A percentile compares a stretch with the other conserved stretches of the same genome.
phyloP scores from a whole-genome alignment of 2,888 invertebrate genomes.

The Julus scandinavius region DNA sequence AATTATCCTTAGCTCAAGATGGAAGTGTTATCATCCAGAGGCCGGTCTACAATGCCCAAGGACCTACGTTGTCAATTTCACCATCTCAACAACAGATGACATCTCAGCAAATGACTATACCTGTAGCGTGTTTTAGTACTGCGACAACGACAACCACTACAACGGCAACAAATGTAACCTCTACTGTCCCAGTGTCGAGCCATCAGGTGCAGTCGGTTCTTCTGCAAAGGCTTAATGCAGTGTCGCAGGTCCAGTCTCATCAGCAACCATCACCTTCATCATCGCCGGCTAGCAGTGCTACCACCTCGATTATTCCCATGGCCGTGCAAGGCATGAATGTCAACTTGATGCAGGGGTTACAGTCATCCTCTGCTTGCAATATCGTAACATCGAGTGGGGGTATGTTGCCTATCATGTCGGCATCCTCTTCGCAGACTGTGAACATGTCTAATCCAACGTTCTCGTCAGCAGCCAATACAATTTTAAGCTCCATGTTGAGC shows the following conservation, averaged over 20 bases:
- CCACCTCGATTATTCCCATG: constrained; percentile 59
- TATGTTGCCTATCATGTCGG: background rate
- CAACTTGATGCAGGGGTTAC: constrained; percentile 44
- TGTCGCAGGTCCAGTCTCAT: constrained; percentile 58
- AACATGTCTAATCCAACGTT: background rate
- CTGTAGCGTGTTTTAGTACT: constrained; percentile 44
- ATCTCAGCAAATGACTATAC: constrained; percentile 49
- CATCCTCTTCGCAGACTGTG: background rate
- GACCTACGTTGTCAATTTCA: constrained; percentile 10
- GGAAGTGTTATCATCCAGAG: constrained; percentile 61
- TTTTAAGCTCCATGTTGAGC: constrained; percentile 55
- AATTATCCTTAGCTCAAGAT: constrained; percentile 61
- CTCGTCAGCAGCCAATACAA: constrained; percentile 35
- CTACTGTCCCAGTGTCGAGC: constrained; percentile 1
- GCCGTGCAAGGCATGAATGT: constrained; percentile 60
- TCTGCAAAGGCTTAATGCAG: constrained; percentile 60
- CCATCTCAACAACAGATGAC: constrained; percentile 20
- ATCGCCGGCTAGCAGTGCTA: constrained; percentile 55
- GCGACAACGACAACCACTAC: constrained; percentile 46
- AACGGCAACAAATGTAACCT: constrained; percentile 5
- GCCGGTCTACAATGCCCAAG: constrained; percentile 51
- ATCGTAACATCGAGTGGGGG: background rate
- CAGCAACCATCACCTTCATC: background rate
- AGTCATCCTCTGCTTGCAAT: background rate
- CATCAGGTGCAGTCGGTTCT: constrained; percentile 58